Conservation (phyloP, 2,888 invertebrate species). For the Melanargia galathea region DNA sequence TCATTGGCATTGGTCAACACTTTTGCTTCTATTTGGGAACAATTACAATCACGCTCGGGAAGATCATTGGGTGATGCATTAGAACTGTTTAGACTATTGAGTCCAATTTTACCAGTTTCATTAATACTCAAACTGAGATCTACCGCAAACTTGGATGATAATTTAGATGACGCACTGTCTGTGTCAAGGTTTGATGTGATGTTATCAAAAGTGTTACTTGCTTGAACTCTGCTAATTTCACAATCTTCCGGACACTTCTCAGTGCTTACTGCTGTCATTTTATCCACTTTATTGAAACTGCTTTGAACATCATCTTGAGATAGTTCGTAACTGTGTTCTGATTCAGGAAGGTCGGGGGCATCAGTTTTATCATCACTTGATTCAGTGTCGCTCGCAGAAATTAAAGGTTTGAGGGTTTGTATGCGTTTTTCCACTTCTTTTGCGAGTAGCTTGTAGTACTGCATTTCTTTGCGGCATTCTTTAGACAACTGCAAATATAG, state of each 20-base stretch:
- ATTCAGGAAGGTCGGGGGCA: conserved; percentile 64
- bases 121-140: conserved; percentile 64
- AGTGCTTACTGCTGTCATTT: conserved; percentile 38
- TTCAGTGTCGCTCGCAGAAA: conserved; percentile 56
- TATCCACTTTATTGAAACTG: conserved; percentile 45
- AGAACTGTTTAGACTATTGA: conserved; percentile 41
- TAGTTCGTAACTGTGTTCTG: conserved; percentile 53
- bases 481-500: conserved; percentile 83
- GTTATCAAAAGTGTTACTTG: conserved; percentile 37
- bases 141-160: conserved; percentile 57
- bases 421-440: conserved; percentile 84
- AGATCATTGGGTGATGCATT: conserved; percentile 50
- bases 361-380: conserved; percentile 57
- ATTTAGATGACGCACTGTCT: conserved; percentile 40
- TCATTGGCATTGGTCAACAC: conserved; percentile 30
- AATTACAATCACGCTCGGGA: conserved; percentile 67
- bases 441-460: conserved; percentile 85
- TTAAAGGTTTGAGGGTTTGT: conserved; percentile 64
- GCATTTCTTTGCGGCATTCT: conserved; percentile 84
- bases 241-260: conserved; percentile 41
- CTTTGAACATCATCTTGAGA: conserved; percentile 44
- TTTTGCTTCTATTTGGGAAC: conserved; percentile 32
- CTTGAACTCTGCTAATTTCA: conserved; percentile 30
- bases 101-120: conserved; percentile 48
- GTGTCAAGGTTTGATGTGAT: conserved; percentile 47